Percentiles rank a stretch among this genome's conserved stretches.
Conservation (phyloP, 2,888 invertebrate species). For the Leistus spinibarbis region DNA sequence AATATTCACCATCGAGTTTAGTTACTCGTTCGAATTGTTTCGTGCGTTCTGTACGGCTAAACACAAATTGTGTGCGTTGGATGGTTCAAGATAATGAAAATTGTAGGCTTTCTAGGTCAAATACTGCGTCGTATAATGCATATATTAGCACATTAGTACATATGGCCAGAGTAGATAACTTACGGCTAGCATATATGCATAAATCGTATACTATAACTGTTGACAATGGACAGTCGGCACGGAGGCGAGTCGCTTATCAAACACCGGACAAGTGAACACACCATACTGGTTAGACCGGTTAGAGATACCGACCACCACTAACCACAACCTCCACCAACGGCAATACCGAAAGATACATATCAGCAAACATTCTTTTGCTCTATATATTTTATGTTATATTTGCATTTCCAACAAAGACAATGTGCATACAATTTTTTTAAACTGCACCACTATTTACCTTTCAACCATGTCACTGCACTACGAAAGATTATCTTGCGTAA, state of each 20-base stretch:
- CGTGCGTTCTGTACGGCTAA: no score
- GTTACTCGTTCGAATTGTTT: no score
- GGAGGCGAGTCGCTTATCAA: conserved; percentile 1
- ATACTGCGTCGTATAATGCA: background rate
- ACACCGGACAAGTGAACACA: background rate
- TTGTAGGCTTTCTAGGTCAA: background rate
- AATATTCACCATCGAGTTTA: no score
- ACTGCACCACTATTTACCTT: conserved; percentile 22
- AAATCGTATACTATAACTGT: conserved; percentile 2
- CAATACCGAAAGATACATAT: background rate
- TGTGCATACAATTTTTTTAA: conserved; percentile 32
- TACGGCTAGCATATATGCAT: background rate
- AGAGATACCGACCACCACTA: background rate
- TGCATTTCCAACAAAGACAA: conserved; percentile 32
- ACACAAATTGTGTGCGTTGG: no score
- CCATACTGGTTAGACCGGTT: background rate
- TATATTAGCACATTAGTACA: background rate
- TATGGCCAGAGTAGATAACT: background rate
- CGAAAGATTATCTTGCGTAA: conserved; percentile 31
- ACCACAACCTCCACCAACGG: background rate
- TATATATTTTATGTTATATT: conserved; percentile 15
- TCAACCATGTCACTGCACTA: conserved; percentile 16
- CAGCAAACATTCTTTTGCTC: background rate
- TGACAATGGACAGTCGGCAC: conserved; percentile 18
- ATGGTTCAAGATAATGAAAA: background rate